Conservation (phyloP, 2,113 vertebrate genomes). For the Megaleporinus macrocephalus region DNA sequence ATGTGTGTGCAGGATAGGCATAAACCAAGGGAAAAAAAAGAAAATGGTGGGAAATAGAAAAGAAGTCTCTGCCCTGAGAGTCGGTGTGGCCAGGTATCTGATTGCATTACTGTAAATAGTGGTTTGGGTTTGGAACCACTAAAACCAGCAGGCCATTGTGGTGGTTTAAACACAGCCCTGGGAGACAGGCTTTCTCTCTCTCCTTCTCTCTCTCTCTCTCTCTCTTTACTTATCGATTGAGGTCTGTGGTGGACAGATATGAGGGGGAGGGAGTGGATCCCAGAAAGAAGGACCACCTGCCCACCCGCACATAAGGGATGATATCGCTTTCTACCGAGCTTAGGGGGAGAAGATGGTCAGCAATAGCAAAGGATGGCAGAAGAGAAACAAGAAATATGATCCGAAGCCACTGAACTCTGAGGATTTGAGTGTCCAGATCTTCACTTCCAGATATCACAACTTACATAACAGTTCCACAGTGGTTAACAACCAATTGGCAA, state of each 20-base stretch:
- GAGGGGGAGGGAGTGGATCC: slow-evolving; percentile 16
- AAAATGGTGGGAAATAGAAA: no score
- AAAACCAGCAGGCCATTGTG: slow-evolving; percentile 47
- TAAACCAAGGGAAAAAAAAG: no score
- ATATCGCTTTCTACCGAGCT: slow-evolving; percentile 32
- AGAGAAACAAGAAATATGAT: slow-evolving; percentile 8
- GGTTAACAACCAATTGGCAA: neutral
- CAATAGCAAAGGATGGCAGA: neutral
- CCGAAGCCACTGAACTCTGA: slow-evolving; percentile 1
- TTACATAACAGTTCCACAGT: neutral
- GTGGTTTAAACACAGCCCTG: slow-evolving; percentile 59
- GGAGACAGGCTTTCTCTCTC: slow-evolving; percentile 42
- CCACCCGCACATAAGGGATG: slow-evolving; percentile 9
- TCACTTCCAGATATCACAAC: neutral
- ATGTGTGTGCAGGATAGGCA: neutral
- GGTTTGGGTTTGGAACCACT: slow-evolving; percentile 55
- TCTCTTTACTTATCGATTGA: slow-evolving; percentile 53
- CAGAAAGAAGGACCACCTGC: slow-evolving; percentile 16
- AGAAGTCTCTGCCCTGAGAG: slow-evolving; percentile 19
- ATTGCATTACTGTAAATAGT: slow-evolving; percentile 58
- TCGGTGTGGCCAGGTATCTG: slow-evolving; percentile 36
- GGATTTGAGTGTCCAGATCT: neutral
- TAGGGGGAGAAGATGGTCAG: neutral
- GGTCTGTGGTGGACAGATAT: slow-evolving; percentile 51
- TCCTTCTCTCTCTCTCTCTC: slow-evolving; percentile 17